phyloP scores from a whole-genome alignment of 2,888 invertebrate genomes.

The Pandemis corylana region DNA sequence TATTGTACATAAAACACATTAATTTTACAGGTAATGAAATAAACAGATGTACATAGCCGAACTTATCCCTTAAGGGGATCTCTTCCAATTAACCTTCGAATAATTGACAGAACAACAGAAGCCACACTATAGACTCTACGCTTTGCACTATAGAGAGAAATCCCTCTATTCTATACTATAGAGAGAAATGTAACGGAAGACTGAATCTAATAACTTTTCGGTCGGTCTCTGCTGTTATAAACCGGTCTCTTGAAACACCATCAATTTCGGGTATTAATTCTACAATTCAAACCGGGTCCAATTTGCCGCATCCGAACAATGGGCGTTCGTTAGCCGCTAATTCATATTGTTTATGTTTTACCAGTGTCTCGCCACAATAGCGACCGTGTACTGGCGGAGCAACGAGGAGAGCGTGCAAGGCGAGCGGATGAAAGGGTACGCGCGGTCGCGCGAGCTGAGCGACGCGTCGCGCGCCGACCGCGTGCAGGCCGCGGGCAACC shows the following conservation, averaged over 20 bases:
- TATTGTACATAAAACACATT: too few relatives aligned
- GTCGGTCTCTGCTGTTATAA: background rate
- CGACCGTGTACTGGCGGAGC: constrained; percentile 93
- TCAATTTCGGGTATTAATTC: constrained; percentile 1
- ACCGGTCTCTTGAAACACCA: background rate
- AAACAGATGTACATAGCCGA: too few relatives aligned
- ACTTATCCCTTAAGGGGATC: too few relatives aligned
- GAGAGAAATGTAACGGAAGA: too few relatives aligned
- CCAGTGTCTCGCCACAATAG: constrained; percentile 93
- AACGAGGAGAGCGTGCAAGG: constrained; percentile 95
- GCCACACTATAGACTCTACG: too few relatives aligned
- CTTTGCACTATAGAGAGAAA: too few relatives aligned
- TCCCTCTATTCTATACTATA: too few relatives aligned
- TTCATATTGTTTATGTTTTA: constrained; percentile 15
- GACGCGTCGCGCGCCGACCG: constrained; percentile 89
- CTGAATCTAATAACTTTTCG: background rate
- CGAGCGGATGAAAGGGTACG: constrained; percentile 89
- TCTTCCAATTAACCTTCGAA: too few relatives aligned
- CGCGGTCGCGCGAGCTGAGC: constrained; percentile 91
- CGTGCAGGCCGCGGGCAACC: constrained; percentile 87
- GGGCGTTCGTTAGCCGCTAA: constrained; percentile 18
- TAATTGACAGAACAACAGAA: too few relatives aligned
- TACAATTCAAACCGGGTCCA: background rate
- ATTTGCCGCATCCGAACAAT: constrained; percentile 10
- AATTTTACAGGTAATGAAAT: too few relatives aligned